Conservation (phyloP, 2,113 vertebrate species). For the Maccullochella peelii region DNA sequence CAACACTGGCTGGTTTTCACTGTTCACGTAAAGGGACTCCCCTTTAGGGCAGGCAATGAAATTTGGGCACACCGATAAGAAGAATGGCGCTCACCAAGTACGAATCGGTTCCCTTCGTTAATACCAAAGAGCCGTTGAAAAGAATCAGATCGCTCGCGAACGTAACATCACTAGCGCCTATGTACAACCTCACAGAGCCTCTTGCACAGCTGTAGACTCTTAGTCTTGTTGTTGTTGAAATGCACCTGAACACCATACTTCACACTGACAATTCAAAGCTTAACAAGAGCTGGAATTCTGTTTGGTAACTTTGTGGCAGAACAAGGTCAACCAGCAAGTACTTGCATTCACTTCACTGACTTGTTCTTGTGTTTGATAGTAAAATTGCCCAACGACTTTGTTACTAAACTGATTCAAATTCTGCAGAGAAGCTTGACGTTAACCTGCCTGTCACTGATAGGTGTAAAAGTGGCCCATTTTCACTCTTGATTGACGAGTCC, state of each 20-base stretch:
- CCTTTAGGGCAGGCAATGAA: no score
- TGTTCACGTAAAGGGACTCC: no score
- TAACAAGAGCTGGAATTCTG: not conserved
- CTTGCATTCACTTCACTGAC: not conserved
- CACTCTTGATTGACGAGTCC: conserved; percentile 54
- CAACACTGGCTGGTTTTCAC: no score
- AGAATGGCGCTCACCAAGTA: no score
- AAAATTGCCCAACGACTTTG: conserved; percentile 3
- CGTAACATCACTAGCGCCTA: no score
- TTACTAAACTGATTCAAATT: conserved; percentile 18
- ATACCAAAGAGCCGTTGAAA: no score
- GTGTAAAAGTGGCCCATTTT: conserved; percentile 43
- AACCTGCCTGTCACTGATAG: conserved; percentile 23
- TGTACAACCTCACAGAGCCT: no score
- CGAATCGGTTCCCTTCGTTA: no score
- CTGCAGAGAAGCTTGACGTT: conserved; percentile 8
- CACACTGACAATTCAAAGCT: not conserved
- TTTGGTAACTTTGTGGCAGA: not conserved
- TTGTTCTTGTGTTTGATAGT: conserved; percentile 20
- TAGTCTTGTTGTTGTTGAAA: not conserved
- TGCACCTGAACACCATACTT: not conserved
- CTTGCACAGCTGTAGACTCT: no score
- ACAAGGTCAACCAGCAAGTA: not conserved
- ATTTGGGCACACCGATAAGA: no score
- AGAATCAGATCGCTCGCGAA: no score